Evolutionary conservation across 2,797 vertebrate species (phyloP).

Genomic region (Xenopus petersii): DNA sequence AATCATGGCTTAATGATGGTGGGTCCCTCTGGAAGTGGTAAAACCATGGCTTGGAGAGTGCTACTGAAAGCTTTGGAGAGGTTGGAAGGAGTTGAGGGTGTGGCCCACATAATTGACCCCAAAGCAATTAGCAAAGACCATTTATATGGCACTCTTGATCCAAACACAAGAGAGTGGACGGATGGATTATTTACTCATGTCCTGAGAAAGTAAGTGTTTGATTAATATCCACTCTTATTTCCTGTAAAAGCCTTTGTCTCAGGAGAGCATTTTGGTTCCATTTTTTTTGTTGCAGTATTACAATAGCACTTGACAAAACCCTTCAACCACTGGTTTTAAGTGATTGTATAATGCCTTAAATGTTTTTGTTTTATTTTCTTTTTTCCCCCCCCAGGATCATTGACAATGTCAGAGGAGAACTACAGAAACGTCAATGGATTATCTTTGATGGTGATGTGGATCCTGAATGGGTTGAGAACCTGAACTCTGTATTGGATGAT

Average conservation of each 20-base stretch:
- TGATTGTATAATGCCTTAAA: too few species aligned
- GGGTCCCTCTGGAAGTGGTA: constrained; percentile 94
- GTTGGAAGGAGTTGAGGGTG: constrained; percentile 89
- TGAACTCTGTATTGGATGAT: constrained; percentile 97
- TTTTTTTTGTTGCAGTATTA: too few species aligned
- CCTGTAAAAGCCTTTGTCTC: too few species aligned
- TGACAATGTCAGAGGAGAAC: constrained; percentile 93
- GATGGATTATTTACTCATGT: constrained; percentile 97
- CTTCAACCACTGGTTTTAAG: too few species aligned
- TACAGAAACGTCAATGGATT: constrained; percentile 98
- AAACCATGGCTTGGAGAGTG: constrained; percentile 94
- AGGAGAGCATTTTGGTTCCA: too few species aligned
- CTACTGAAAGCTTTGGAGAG: constrained; percentile 93
- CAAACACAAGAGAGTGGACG: constrained; percentile 98
- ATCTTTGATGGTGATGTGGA: constrained; percentile 98
- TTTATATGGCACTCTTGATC: constrained; percentile 95
- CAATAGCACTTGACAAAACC: too few species aligned
- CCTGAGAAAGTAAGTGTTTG: constrained; percentile 85
- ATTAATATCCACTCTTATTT: too few species aligned
- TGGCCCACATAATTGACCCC: constrained; percentile 97
- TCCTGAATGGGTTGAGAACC: constrained; percentile 97
- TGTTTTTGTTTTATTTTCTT: too few species aligned
- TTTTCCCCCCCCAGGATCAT: constrained; percentile 77
- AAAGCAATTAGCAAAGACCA: constrained; percentile 99
- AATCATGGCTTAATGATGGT: constrained; percentile 99